Percentiles rank a stretch among this genome's conserved stretches.
These are phyloP conservation scores for Discoglossus pictus DNA, from an alignment of 2,797 vertebrate species.

Conservation along the genomic window DNA sequence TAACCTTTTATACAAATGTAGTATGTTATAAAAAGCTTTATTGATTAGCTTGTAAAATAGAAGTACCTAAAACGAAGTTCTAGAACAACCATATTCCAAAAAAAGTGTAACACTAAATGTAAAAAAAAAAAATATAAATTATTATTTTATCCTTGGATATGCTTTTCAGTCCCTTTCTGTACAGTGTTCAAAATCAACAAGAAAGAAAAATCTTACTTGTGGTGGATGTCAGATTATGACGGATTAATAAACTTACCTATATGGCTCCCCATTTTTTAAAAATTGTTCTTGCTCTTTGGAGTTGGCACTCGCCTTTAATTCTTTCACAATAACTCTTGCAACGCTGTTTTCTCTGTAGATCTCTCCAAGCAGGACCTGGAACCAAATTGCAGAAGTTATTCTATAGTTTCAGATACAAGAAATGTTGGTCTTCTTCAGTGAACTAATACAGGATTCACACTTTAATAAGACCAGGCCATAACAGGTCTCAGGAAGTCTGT, in stretches of 20 bases:
- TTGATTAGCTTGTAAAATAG: too few relatives aligned
- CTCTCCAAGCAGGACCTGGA: conserved; percentile 92
- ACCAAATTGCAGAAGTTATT: conserved; percentile 28
- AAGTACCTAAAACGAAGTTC: too few relatives aligned
- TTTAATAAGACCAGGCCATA: conserved; percentile 63
- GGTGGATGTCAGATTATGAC: conserved; percentile 41
- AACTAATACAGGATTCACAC: conserved; percentile 30
- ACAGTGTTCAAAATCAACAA: too few relatives aligned
- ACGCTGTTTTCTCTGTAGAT: conserved; percentile 87
- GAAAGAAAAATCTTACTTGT: too few relatives aligned
- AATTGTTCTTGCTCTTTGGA: conserved; percentile 91
- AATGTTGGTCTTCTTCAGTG: conserved; percentile 69
- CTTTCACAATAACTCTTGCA: conserved; percentile 88
- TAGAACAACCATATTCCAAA: too few relatives aligned
- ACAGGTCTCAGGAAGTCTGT: conserved; percentile 62
- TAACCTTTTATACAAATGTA: too few relatives aligned
- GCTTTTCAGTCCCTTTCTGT: too few relatives aligned
- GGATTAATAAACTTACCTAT: conserved; percentile 82
- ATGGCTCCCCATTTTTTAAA: conserved; percentile 90
- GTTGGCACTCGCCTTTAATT: conserved; percentile 88
- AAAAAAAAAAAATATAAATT: not conserved
- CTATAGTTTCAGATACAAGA: conserved; percentile 61
- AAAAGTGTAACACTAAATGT: too few relatives aligned
- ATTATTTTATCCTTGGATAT: too few relatives aligned
- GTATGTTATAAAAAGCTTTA: too few relatives aligned